Evolutionary conservation across 2,888 invertebrate genomes (phyloP).

Genomic region (Pantelozetes paolii): DNA sequence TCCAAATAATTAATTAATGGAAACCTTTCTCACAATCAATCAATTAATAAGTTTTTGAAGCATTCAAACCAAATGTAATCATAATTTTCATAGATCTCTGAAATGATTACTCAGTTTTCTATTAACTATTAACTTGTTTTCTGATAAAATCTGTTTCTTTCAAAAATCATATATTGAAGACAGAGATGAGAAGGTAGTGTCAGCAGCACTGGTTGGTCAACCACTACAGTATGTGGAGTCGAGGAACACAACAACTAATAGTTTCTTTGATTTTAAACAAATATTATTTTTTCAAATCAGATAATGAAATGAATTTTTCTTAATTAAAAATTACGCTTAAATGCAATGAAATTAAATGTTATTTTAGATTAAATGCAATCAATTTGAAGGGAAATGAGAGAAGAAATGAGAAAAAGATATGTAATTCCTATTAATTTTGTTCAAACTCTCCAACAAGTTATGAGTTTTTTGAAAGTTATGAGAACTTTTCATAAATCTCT

Average conservation of each 20-base stretch:
- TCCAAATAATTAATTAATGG: slow-evolving; percentile 5
- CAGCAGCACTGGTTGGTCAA: too few relatives aligned
- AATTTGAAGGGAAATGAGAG: slow-evolving; percentile 22
- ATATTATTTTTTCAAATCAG: not conserved
- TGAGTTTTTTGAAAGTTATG: not conserved
- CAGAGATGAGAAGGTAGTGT: not conserved
- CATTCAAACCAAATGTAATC: not conserved
- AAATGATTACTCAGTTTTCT: slow-evolving; percentile 6
- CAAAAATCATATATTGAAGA: too few relatives aligned
- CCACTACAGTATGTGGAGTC: not conserved
- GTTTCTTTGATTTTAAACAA: not conserved
- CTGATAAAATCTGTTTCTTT: not conserved
- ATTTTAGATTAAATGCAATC: not conserved
- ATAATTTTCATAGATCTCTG: not conserved
- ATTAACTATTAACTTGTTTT: slow-evolving; percentile 15
- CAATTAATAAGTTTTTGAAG: not conserved
- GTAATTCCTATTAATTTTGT: not conserved
- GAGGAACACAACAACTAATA: not conserved
- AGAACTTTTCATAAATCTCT: not conserved
- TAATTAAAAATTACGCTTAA: slow-evolving; percentile 25
- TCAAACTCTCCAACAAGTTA: not conserved
- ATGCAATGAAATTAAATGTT: slow-evolving; percentile 12
- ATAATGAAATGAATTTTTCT: not conserved
- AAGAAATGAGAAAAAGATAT: not conserved
- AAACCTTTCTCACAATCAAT: not conserved